Evolutionary conservation across 1,140 invertebrate species (phyloP).

Genomic region (Homarus americanus): DNA sequence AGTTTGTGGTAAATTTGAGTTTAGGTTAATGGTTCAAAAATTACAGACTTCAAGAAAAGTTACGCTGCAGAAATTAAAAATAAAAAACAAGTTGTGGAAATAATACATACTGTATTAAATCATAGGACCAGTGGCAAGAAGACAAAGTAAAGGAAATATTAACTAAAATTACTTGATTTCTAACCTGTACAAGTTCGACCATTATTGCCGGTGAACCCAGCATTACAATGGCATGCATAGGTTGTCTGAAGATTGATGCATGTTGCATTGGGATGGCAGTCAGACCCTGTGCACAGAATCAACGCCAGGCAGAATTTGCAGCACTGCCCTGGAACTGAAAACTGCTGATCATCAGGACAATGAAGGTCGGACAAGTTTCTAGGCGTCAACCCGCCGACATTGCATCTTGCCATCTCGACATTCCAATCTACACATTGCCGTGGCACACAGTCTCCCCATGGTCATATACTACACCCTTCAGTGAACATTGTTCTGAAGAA

Average conservation of each 20-base stretch:
- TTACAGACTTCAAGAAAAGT: too few relatives aligned
- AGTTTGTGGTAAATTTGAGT: too few relatives aligned
- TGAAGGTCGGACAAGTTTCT: slow-evolving; percentile 87
- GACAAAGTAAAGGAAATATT: too few relatives aligned
- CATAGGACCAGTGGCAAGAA: too few relatives aligned
- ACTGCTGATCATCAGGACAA: slow-evolving; percentile 88
- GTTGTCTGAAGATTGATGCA: slow-evolving; percentile 91
- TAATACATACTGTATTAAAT: too few relatives aligned
- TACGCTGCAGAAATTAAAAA: too few relatives aligned
- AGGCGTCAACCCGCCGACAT: slow-evolving; percentile 86
- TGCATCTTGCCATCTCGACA: slow-evolving; percentile 89
- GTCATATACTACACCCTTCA: slow-evolving; percentile 87
- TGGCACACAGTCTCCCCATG: slow-evolving; percentile 87
- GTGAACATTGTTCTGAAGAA: slow-evolving; percentile 86
- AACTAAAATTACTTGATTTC: too few relatives aligned
- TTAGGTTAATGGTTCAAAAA: too few relatives aligned
- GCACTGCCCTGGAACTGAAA: slow-evolving; percentile 90
- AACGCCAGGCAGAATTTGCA: slow-evolving; percentile 95
- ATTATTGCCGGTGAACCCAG: slow-evolving; percentile 89
- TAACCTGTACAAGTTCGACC: slow-evolving; percentile 87
- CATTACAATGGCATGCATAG: slow-evolving; percentile 89
- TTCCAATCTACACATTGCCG: slow-evolving; percentile 86
- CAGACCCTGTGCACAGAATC: slow-evolving; percentile 90
- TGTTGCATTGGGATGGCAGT: slow-evolving; percentile 89
- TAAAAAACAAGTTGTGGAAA: too few relatives aligned